Conservation (phyloP, 2,113 vertebrate species). For the Phoenicopterus ruber region DNA sequence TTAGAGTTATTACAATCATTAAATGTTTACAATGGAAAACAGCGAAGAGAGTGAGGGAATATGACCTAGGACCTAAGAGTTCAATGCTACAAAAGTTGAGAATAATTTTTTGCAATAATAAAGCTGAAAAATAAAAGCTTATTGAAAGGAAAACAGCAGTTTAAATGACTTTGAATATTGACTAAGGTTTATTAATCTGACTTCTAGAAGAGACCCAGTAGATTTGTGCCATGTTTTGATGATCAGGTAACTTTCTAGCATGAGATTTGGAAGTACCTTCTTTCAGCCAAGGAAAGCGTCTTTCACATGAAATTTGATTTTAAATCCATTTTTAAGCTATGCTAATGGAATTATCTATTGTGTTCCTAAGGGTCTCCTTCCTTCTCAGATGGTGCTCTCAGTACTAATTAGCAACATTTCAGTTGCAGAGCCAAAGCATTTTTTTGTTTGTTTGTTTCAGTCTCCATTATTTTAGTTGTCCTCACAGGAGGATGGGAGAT, state of each 20-base stretch:
- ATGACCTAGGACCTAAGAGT: neutral
- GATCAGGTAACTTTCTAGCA: neutral
- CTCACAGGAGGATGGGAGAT: neutral
- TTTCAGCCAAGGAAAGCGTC: neutral
- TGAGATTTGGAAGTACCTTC: neutral
- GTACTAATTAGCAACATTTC: neutral
- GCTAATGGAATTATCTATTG: neutral
- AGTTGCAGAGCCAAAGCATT: neutral
- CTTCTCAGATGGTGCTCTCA: neutral
- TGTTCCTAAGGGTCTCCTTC: neutral
- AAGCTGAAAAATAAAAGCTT: neutral
- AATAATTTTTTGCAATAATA: neutral
- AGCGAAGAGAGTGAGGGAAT: neutral
- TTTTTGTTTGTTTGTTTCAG: neutral
- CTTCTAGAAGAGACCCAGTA: neutral
- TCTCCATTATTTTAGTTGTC: neutral
- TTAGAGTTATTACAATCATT: neutral
- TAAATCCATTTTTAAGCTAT: neutral
- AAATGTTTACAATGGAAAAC: neutral
- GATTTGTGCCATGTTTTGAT: neutral
- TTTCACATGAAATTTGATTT: neutral
- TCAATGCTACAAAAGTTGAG: neutral
- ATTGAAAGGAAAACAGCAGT: neutral
- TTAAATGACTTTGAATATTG: neutral
- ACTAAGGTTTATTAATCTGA: neutral